phyloP scores from a whole-genome alignment of 2,888 invertebrate species.

The Alentia gelatinosa region DNA sequence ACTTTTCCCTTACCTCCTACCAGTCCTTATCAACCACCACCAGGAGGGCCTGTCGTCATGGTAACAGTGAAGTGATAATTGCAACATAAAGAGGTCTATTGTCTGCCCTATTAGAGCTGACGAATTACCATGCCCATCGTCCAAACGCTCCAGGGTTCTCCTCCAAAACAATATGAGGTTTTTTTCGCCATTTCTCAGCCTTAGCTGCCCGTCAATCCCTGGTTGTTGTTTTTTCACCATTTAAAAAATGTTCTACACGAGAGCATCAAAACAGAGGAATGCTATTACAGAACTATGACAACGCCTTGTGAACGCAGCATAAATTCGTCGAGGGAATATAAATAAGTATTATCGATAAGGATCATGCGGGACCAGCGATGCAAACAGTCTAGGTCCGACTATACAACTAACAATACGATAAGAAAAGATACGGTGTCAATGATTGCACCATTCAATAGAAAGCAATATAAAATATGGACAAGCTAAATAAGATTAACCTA shows the following conservation, averaged over 20 bases:
- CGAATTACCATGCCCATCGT: not conserved
- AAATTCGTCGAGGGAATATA: too few species aligned
- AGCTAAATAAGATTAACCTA: too few species aligned
- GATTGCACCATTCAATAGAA: too few species aligned
- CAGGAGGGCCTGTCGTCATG: not conserved
- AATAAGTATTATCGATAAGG: too few species aligned
- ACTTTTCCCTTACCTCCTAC: not conserved
- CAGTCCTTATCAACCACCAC: not conserved
- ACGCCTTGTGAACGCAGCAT: too few species aligned
- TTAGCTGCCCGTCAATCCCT: not conserved
- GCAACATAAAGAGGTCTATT: not conserved
- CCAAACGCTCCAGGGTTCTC: not conserved
- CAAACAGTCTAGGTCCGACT: too few species aligned
- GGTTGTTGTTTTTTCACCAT: not conserved
- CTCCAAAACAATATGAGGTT: not conserved
- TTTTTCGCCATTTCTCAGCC: not conserved
- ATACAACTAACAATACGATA: too few species aligned
- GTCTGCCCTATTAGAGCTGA: not conserved
- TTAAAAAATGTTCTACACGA: not conserved
- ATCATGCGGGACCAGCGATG: too few species aligned
- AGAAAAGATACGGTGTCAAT: too few species aligned
- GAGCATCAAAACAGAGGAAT: too few species aligned
- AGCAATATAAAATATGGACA: too few species aligned
- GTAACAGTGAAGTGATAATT: slow-evolving; percentile 22
- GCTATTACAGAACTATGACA: too few species aligned